These are phyloP conservation scores for Laticauda laticaudata DNA, from an alignment of 2,113 vertebrate species.

Conservation along the genomic window DNA sequence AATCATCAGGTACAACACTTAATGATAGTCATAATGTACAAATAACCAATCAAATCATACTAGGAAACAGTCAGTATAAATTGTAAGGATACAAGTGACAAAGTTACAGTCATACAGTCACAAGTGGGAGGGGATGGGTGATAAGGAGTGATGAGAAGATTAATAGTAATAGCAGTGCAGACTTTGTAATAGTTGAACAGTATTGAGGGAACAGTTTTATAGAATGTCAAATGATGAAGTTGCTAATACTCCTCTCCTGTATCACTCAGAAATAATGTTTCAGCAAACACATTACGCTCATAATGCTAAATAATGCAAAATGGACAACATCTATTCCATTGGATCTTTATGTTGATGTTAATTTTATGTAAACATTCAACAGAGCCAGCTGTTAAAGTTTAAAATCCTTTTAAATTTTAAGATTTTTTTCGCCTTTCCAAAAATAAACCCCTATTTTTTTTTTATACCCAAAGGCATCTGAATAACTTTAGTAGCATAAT, in stretches of 20 bases:
- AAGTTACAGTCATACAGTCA: no score
- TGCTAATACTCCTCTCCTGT: not conserved
- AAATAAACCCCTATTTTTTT: not conserved
- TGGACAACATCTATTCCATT: not conserved
- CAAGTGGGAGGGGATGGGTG: no score
- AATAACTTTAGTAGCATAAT: not conserved
- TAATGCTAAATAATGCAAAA: not conserved
- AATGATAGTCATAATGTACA: no score
- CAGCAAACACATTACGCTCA: not conserved
- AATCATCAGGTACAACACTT: no score
- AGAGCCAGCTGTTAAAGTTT: not conserved
- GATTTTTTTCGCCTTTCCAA: not conserved
- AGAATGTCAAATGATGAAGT: not conserved
- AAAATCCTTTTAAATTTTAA: not conserved
- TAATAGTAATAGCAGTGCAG: no score
- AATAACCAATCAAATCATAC: no score
- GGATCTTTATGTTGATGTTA: not conserved
- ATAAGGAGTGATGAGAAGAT: no score
- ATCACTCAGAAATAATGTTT: not conserved
- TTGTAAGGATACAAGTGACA: no score
- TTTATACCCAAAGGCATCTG: not conserved
- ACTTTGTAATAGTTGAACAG: no score
- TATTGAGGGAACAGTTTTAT: not conserved
- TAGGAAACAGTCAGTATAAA: no score
- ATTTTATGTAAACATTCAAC: not conserved